Percentiles rank a stretch among this genome's conserved stretches.
Conservation (phyloP, 2,113 vertebrate species). For the Gasterosteus nipponicus region DNA sequence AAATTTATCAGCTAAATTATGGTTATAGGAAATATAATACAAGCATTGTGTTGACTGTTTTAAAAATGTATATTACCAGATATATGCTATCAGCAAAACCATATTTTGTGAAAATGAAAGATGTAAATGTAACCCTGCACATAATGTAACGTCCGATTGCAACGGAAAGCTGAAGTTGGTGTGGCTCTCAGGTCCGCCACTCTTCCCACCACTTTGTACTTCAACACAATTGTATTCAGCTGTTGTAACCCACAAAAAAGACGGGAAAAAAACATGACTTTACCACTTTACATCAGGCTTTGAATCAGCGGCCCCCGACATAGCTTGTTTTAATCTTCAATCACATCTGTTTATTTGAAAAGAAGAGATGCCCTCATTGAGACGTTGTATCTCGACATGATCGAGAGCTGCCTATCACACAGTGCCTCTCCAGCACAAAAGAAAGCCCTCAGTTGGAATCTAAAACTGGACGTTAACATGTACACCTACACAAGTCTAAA, state of each 20-base stretch:
- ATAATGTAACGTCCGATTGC: not conserved
- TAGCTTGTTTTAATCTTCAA: conserved; percentile 57
- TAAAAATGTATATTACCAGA: not conserved
- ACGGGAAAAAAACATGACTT: not conserved
- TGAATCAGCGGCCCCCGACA: conserved; percentile 29
- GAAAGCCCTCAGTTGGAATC: conserved; percentile 39
- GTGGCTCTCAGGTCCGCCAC: not conserved
- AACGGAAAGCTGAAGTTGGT: not conserved
- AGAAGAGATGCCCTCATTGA: conserved; percentile 55
- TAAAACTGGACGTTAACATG: conserved; percentile 54
- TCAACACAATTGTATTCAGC: conserved; percentile 46
- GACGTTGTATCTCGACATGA: conserved; percentile 49
- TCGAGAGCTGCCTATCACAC: conserved; percentile 65
- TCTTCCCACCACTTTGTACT: not conserved
- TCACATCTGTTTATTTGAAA: conserved; percentile 63
- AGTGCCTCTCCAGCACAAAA: conserved; percentile 53
- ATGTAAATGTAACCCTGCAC: not conserved
- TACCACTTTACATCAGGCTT: conserved; percentile 24
- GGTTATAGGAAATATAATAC: not conserved
- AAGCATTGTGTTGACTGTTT: not conserved
- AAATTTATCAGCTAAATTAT: not conserved
- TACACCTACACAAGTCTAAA: conserved; percentile 58
- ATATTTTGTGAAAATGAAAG: not conserved
- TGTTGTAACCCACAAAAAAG: conserved; percentile 22
- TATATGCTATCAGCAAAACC: not conserved